These are phyloP conservation scores for Chrysolina oricalcia DNA, from an alignment of 2,888 invertebrate genomes.

Conservation along the genomic window DNA sequence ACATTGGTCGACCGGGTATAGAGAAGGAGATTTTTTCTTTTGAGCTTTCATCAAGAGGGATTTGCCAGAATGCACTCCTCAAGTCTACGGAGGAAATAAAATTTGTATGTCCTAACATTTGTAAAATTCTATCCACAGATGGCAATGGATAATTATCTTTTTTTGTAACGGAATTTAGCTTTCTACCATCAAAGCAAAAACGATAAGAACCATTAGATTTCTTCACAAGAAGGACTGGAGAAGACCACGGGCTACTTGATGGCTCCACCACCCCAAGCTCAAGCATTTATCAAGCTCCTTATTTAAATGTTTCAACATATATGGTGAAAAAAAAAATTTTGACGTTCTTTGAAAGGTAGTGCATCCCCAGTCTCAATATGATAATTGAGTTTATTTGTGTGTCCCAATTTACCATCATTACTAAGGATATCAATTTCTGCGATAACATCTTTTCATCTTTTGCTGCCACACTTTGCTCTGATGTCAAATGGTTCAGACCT, in stretches of 20 bases:
- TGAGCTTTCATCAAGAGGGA: slow-evolving; percentile 22
- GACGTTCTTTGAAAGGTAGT: too few relatives aligned
- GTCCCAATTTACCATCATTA: too few relatives aligned
- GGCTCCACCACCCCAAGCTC: too few relatives aligned
- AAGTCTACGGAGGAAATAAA: slow-evolving; percentile 40
- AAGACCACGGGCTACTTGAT: slow-evolving; percentile 30
- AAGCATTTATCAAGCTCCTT: slow-evolving; percentile 36
- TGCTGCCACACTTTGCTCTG: too few relatives aligned
- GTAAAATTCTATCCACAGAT: slow-evolving; percentile 39
- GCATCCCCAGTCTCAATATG: too few relatives aligned
- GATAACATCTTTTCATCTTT: too few relatives aligned
- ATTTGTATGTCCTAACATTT: slow-evolving; percentile 32
- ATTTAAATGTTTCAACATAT: slow-evolving; percentile 34
- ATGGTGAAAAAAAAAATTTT: slow-evolving; percentile 24
- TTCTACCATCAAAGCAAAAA: slow-evolving; percentile 42
- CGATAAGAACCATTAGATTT: slow-evolving; percentile 30
- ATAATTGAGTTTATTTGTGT: too few relatives aligned
- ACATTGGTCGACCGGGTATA: neutral
- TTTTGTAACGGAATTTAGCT: slow-evolving; percentile 40
- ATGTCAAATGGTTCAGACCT: too few relatives aligned
- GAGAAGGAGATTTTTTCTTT: slow-evolving; percentile 32
- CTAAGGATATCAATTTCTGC: too few relatives aligned
- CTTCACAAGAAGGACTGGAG: slow-evolving; percentile 40
- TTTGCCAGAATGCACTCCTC: slow-evolving; percentile 32
- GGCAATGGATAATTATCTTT: slow-evolving; percentile 36